Base-by-base conservation (phyloP, 2,888 invertebrate species). In the Papilio gigon region DNA sequence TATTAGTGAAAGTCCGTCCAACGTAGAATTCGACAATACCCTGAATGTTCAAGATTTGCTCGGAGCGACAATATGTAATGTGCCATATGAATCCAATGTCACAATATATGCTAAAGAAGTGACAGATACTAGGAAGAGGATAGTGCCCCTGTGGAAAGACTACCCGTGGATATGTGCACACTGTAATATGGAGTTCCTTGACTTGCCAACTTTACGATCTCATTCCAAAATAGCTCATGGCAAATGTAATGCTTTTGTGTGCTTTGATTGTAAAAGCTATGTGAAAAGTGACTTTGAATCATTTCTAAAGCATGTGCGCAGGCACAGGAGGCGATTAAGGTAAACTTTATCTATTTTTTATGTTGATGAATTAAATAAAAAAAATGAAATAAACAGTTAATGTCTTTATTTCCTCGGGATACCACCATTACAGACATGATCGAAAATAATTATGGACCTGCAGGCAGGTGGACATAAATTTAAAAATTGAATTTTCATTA, bases 191-290 rank as follows among this genome's bases (percentile, higher is more conserved):
- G 90, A 90, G 71, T 91, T 90, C 72, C 72, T 85, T 1, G 85
- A 87, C 62, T 73, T 89, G 25, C 82, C 81, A 0, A 87, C 82
- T 56, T 82, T 95, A 40, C 85, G 94, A 66, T 90, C 93, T 1
- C 95, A 95, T 78, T 93, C 93, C 59, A 92, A 93, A 71, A 85
- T 89, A 8, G 92, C 93, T 0, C 95, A 95, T 75, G 93, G 93
- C 56, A 94, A 94, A 75, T 92, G 93, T 71, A 89, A 93, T 0
- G 93, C 94, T 6, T 95, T 94, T 76, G 91, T 93, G 77, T 95
- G 95, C 78, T 92, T 94, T 22, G 94, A 95, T 76, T 95, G 95
- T 78, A 93, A 94, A 67, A 75, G 73, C 0, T 73, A 68, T 56
- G 93, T 93, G 74, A 91, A 94, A 14, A 92, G 93, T 53, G 93